Evolutionary conservation across 2,797 vertebrate genomes (phyloP), one percentile per base, ranked within the genome.

Genomic region (Gastrophryne carolinensis): DNA sequence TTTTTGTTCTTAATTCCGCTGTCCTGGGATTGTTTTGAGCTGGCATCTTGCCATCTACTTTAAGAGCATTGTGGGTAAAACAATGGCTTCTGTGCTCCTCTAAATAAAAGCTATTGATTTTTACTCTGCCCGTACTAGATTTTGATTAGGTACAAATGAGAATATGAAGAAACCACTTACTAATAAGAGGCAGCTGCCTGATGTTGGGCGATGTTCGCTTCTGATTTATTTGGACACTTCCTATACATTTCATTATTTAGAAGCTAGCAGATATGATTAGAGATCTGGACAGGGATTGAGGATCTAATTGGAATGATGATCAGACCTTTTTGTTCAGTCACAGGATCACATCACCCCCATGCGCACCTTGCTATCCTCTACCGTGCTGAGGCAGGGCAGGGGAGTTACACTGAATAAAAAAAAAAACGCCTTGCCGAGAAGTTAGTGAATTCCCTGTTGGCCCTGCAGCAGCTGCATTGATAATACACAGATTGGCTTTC

Each of bases 121-220:
- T 44, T 57, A 17, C 37, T 57, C 66, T 30, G 6, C 15, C 35
- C 29, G 49, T 67, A 39, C 64, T 67, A 50, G 64, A 54, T 67
- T 67, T 67, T 67, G 49, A 67, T 67, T 67, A 67, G 64, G 32
- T 67, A 54, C 64, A 67, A 67, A 67, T 67, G 64, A 67, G 64
- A 67, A 67, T 67, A 67, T 67, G 64, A 67, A 67, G 47, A 47
- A 67, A 37, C 64, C 64, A 67, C 30, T 67, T 67, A 67, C 64
- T 67, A 67, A 67, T 54, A 67, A 53, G 32, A 67, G 64, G 49
- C 50, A 15, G 64, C 32, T 69, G 66, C 41, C 3, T 56, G 24
- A 26, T 35, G 50, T 37, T 39, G n/a, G 34, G 15, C 30, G 35
- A 60, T 15, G 34, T 6, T 71, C 29, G 17, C 29, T 9, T 12